These are phyloP conservation scores for Poicephalus meyeri DNA, from an alignment of 2,113 vertebrate species.

Conservation along the genomic window DNA sequence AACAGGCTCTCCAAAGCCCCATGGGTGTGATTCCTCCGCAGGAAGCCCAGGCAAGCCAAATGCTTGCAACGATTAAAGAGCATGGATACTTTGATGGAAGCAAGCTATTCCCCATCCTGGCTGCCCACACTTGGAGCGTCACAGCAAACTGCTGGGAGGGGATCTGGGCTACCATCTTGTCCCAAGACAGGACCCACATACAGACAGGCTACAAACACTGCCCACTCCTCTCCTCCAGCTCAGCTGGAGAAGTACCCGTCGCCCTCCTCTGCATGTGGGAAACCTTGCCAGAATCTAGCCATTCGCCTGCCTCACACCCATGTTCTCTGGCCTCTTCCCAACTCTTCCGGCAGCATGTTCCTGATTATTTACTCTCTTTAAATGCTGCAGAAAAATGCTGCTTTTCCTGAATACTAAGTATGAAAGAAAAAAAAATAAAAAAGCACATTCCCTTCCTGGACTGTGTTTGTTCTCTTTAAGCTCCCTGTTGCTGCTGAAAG, in stretches of 20 bases:
- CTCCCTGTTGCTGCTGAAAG: neutral
- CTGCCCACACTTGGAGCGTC: neutral
- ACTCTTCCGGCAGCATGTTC: neutral
- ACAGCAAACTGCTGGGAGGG: neutral
- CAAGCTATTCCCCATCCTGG: neutral
- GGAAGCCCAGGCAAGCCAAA: neutral
- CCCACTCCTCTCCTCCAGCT: neutral
- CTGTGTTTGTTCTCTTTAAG: slow-evolving; percentile 1
- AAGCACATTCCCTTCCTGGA: neutral
- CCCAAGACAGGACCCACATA: accelerated
- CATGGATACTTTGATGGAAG: neutral
- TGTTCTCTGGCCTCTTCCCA: slow-evolving; percentile 14
- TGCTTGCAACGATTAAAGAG: neutral
- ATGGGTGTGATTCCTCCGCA: neutral
- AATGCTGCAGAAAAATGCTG: slow-evolving; percentile 25
- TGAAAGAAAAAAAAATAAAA: neutral
- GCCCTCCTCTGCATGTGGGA: neutral
- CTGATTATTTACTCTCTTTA: slow-evolving; percentile 12
- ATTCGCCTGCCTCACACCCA: neutral
- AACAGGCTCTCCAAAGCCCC: neutral
- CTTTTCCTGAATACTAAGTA: slow-evolving; percentile 32
- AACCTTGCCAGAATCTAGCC: neutral
- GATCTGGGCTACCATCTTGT: neutral
- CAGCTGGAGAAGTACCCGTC: neutral
- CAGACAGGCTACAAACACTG: neutral